Evolutionary conservation across 2,888 invertebrate genomes (phyloP), one percentile per base, ranked within the genome.

Genomic region (Parnassius glacialis): DNA sequence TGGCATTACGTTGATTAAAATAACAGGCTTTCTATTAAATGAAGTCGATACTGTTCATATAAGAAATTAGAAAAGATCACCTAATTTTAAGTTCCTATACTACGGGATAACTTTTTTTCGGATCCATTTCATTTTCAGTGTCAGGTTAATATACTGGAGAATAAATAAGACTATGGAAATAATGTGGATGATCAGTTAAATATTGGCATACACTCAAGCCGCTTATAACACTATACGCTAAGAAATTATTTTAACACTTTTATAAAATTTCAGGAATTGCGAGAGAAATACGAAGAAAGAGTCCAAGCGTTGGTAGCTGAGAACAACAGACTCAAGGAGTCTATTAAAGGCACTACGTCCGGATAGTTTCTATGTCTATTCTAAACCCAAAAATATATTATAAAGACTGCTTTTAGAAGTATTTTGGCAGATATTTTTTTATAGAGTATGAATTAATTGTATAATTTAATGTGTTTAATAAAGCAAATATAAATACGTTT

Each of bases 211-310:
- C 2, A 20, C 20, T 20, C 2, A 34, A 7, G 7, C 34, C 34
- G 34, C 5, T 34, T 34, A 34, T 5, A 34, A 34, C 7, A 0
- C 34, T 34, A 34, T 34, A 7, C 34, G 34, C 34, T 7, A 34
- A 34, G 7, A 34, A 34, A 34, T 34, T 34, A 5, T 34, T 7
- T 5, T 34, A 7, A 34, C 34, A 34, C 34, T 34, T 34, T 52
- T 41, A 34, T 12, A 41, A 9, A 12, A 69, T 74, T 78, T 11
- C 87, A 94, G 92, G 94, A 94, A 75, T 81, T 95, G 10, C 92
- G 94, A 64, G 87, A 89, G 50, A 94, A 94, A 54, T 95, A 95
- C 73, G 95, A 95, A 70, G 92, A 93, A 69, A 94, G 95, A 69
- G 93, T 95, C 0, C 80, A 87, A 50, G 85, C 93, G 0, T 70